Evolutionary conservation across 2,797 vertebrate genomes (phyloP), one percentile per base, ranked within the genome.

Genomic region (Sorex maritimensis): DNA sequence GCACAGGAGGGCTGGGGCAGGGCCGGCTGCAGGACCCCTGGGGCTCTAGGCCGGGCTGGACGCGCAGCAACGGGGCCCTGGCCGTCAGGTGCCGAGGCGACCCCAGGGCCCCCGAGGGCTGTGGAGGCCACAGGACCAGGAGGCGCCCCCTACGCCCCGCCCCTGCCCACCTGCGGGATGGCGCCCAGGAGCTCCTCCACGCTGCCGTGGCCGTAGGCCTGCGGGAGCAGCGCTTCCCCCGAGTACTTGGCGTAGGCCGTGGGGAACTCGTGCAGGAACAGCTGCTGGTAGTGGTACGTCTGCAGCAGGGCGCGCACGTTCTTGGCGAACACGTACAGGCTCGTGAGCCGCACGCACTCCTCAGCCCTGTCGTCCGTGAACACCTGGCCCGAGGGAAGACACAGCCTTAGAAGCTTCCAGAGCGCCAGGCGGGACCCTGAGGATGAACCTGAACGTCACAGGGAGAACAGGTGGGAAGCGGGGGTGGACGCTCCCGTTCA

Each of bases 221-320:
- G 98, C 10, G 99, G 98, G 28, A 99, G 98, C 74, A 99, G 98
- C 81, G 96, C 97, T 95, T 98, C 98, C 94, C 99, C 99, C 0
- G 98, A 99, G 91, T 99, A 99, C 97, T 99, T 99, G 98, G 96
- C 98, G 71, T 99, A 99, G 34, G 99, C 99, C 24, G 97, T 95
- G 12, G 98, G 97, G 97, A 99, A 99, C 95, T 99, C 99, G 0
- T 99, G 99, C 88, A 99, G 98, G 97, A 99, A 99, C 97, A 99
- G 99, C 98, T 99, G 99, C 97, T 99, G 99, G 97, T 99, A 99
- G 95, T 99, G 99, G 97, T 99, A 99, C 14, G 99, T 99, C 96
- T 99, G 99, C 92, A 99, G 99, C 91, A 99, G 97, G 14, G 98
- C 98, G 0, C 99, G 98, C 0, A 99, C 98, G 0, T 98, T 98